Conservation (phyloP, 2,797 vertebrate species). For the Numenius phaeopus region DNA sequence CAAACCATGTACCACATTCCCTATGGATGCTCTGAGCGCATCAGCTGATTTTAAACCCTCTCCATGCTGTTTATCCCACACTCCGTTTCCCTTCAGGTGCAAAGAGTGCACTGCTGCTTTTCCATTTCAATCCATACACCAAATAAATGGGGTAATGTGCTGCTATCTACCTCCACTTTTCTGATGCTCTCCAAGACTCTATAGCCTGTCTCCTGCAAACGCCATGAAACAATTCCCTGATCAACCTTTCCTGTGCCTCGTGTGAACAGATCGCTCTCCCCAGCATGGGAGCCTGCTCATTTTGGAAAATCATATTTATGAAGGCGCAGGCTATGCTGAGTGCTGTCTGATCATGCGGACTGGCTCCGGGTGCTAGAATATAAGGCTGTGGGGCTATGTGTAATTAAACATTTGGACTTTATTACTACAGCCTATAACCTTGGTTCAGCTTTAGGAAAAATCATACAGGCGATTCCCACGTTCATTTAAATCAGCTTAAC, state of each 20-base stretch:
- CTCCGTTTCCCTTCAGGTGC: not conserved
- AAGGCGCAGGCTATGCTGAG: fast-evolving
- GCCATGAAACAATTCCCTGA: not conserved
- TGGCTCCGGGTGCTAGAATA: not conserved
- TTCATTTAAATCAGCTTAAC: not conserved
- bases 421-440: not conserved
- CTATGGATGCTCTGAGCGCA: not conserved
- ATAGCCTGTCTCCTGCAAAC: not conserved
- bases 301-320: not conserved
- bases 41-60: not conserved
- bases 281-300: not conserved
- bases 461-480: not conserved
- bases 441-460: not conserved
- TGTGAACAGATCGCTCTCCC: not conserved
- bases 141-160: fast-evolving
- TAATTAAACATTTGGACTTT: not conserved
- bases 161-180: not conserved
- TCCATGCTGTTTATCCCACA: not conserved
- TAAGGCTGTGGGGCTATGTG: not conserved
- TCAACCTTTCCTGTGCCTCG: not conserved
- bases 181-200: not conserved
- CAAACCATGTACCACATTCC: not conserved
- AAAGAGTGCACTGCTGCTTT: not conserved
- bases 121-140: not conserved
- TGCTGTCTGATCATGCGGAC: not conserved